A percentile compares a stretch with the other conserved stretches of the same genome.
Evolutionary conservation across 2,113 vertebrate species (phyloP).

Genomic region (Hippocampus zosterae): DNA sequence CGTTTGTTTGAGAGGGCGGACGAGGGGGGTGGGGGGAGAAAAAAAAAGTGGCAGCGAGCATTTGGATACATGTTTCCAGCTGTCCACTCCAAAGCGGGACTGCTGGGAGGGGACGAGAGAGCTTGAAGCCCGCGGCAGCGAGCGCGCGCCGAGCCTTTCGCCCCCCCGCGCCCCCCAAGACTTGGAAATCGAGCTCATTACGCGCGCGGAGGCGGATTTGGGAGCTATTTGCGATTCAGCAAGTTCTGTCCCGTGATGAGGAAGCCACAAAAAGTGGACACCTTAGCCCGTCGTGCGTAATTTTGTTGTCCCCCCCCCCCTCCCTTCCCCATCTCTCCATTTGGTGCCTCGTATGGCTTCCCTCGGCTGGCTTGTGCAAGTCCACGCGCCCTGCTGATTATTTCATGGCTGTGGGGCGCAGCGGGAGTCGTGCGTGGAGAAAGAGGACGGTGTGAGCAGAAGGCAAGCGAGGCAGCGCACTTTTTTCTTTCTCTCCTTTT

Average conservation of each 20-base stretch:
- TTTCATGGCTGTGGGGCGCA: conserved; percentile 62
- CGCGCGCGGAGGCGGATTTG: conserved; percentile 33
- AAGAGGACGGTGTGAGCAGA: conserved; percentile 58
- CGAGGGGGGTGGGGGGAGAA: too few species aligned
- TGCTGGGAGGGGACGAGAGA: neutral
- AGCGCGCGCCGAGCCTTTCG: conserved; percentile 12
- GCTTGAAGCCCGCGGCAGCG: conserved; percentile 43
- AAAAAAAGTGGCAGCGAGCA: conserved; percentile 32
- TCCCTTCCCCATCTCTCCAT: too few species aligned
- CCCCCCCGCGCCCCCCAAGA: too few species aligned
- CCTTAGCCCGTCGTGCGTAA: neutral
- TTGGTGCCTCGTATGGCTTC: conserved; percentile 42
- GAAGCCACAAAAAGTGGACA: conserved; percentile 42
- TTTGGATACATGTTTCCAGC: neutral
- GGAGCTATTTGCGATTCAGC: conserved; percentile 40
- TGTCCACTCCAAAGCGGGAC: neutral
- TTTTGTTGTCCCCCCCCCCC: conserved; percentile 11
- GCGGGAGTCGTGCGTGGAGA: conserved; percentile 49
- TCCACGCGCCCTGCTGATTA: conserved; percentile 39
- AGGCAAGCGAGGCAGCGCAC: conserved; percentile 51
- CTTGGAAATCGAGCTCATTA: conserved; percentile 18
- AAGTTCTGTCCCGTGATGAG: conserved; percentile 55
- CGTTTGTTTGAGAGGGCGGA: conserved; percentile 23
- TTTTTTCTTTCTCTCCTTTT: conserved; percentile 19
- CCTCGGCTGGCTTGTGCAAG: conserved; percentile 24